These are phyloP conservation scores for Hippocampus comes DNA, from an alignment of 2,113 vertebrate species.

Conservation along the genomic window DNA sequence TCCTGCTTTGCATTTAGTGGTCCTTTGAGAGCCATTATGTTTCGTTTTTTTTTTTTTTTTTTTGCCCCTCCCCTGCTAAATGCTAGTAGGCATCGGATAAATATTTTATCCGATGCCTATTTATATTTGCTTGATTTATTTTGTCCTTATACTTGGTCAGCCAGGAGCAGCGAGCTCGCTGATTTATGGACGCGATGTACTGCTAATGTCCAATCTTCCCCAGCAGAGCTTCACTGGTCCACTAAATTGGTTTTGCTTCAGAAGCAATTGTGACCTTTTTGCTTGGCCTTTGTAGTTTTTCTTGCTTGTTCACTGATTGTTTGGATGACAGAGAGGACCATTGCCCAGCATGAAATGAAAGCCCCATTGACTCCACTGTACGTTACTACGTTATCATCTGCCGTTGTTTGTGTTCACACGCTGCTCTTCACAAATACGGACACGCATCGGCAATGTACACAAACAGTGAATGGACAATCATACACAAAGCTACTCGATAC, in stretches of 20 bases:
- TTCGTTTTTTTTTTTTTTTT: not conserved
- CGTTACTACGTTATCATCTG: conserved; percentile 55
- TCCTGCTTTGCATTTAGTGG: conserved; percentile 15
- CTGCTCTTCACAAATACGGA: conserved; percentile 25
- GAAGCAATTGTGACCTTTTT: conserved; percentile 18
- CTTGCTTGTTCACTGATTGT: conserved; percentile 36
- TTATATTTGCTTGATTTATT: conserved; percentile 7
- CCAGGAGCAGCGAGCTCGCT: not conserved
- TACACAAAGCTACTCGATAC: conserved; percentile 20
- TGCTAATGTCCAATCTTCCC: conserved; percentile 9
- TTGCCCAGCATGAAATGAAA: conserved; percentile 46
- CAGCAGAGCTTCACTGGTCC: not conserved
- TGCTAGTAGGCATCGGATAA: not conserved
- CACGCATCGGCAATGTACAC: conserved; percentile 7
- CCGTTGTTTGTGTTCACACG: conserved; percentile 63
- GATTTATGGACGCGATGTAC: conserved; percentile 19
- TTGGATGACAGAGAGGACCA: conserved; percentile 44
- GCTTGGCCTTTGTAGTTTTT: conserved; percentile 26
- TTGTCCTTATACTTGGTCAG: conserved; percentile 10
- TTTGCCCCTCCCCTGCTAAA: not conserved
- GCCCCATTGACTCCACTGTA: conserved; percentile 50
- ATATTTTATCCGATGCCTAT: not conserved
- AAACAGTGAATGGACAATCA: conserved; percentile 32
- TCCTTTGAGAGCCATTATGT: not conserved
- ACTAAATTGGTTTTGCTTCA: conserved; percentile 18